These are phyloP conservation scores for Charina bottae DNA, from an alignment of 2,113 vertebrate genomes.

Conservation along the genomic window DNA sequence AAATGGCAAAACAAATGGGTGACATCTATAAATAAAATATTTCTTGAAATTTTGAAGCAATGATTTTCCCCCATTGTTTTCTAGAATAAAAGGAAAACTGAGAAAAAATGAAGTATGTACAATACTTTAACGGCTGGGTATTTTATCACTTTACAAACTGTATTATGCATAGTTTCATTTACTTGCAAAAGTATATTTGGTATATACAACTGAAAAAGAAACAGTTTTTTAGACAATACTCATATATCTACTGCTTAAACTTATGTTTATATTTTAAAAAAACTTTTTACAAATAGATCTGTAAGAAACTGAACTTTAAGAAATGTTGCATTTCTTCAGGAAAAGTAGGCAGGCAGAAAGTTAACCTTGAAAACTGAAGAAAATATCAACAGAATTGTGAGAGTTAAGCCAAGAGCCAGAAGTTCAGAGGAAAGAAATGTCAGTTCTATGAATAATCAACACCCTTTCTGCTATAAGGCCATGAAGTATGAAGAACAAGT, in stretches of 20 bases:
- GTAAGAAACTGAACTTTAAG: neutral
- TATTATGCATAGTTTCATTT: neutral
- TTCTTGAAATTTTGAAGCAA: neutral
- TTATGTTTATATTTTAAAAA: neutral
- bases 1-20: neutral
- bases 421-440: neutral
- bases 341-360: neutral
- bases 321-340: neutral
- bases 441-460: neutral
- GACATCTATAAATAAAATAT: neutral
- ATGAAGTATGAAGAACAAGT: neutral
- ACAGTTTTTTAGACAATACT: neutral
- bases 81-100: neutral
- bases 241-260: neutral
- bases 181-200: neutral
- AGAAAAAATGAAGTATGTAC: neutral
- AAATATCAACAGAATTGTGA: neutral
- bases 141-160: neutral
- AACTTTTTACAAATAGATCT: neutral
- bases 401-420: neutral
- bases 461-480: neutral
- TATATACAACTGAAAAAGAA: neutral
- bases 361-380: neutral
- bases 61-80: neutral
- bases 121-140: neutral